Evolutionary conservation across 92 coral and sea anemone species (phyloP).

Genomic region (Bergia sp.): DNA sequence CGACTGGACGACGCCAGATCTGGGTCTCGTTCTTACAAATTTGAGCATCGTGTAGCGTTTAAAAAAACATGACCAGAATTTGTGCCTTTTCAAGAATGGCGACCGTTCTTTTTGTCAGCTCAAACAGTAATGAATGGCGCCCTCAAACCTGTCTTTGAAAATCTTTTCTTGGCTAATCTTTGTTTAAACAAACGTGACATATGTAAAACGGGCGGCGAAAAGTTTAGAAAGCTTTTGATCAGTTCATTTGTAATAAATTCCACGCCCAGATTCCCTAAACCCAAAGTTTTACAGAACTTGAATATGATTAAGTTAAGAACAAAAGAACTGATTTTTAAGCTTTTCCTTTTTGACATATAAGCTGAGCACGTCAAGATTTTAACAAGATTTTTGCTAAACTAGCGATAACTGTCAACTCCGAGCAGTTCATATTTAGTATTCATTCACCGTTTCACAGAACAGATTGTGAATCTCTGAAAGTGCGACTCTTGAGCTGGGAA

Average conservation of each 20-base stretch:
- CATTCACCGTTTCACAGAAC: neutral
- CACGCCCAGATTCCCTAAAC: neutral
- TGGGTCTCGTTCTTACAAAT: constrained; percentile 30
- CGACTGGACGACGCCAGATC: neutral
- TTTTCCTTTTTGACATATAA: neutral
- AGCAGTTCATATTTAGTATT: neutral
- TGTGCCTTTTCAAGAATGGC: neutral
- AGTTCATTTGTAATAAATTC: neutral
- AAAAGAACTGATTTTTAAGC: neutral
- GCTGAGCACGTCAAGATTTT: neutral
- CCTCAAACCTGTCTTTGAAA: constrained; percentile 25
- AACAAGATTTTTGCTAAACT: neutral
- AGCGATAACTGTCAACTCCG: neutral
- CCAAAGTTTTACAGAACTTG: neutral
- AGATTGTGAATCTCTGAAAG: neutral
- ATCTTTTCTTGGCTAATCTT: constrained; percentile 18
- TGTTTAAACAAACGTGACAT: constrained; percentile 32
- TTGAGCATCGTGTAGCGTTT: constrained; percentile 18
- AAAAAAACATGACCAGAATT: neutral
- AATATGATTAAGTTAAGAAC: neutral
- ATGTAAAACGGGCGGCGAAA: constrained; percentile 19
- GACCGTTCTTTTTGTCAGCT: constrained; percentile 11
- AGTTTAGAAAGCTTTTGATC: neutral
- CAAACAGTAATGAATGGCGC: constrained; percentile 25
- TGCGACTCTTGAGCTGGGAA: neutral